phyloP scores from a whole-genome alignment of 1,140 invertebrate species.

The Aphaenogaster rudis region DNA sequence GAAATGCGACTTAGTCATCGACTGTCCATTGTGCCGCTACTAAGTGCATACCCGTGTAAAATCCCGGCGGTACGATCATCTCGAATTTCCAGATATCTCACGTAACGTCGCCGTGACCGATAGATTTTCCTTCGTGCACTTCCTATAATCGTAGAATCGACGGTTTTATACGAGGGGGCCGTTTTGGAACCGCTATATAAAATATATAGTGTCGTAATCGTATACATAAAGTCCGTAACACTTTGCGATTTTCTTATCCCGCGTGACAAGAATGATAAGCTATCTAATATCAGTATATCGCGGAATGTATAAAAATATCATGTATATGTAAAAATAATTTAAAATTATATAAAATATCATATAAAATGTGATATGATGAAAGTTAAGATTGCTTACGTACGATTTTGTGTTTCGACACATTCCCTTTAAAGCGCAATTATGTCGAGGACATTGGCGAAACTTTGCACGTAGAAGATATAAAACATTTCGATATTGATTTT shows the following conservation, averaged over 20 bases:
- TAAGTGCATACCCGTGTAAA: conserved; percentile 75
- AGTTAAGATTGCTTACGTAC: neutral
- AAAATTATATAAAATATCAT: neutral
- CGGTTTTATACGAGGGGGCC: neutral
- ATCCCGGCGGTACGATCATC: conserved; percentile 33
- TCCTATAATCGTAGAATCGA: neutral
- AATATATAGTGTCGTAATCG: conserved; percentile 18
- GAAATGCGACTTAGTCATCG: conserved; percentile 74
- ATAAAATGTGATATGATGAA: neutral
- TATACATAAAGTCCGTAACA: neutral
- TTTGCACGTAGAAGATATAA: neutral
- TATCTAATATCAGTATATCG: neutral
- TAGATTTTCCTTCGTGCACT: neutral
- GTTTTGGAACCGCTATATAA: neutral
- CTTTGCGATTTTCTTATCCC: neutral
- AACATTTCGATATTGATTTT: neutral
- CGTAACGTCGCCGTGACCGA: neutral
- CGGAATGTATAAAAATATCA: neutral
- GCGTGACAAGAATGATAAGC: neutral
- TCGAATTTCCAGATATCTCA: neutral
- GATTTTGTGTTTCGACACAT: neutral
- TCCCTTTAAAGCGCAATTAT: neutral
- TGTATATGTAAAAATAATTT: neutral
- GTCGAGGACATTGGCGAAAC: neutral
- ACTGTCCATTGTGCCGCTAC: conserved; percentile 56